A percentile compares a stretch with the other conserved stretches of the same genome.
Evolutionary conservation across 2,888 invertebrate species (phyloP).

Genomic region (Liodrosophila aerea): DNA sequence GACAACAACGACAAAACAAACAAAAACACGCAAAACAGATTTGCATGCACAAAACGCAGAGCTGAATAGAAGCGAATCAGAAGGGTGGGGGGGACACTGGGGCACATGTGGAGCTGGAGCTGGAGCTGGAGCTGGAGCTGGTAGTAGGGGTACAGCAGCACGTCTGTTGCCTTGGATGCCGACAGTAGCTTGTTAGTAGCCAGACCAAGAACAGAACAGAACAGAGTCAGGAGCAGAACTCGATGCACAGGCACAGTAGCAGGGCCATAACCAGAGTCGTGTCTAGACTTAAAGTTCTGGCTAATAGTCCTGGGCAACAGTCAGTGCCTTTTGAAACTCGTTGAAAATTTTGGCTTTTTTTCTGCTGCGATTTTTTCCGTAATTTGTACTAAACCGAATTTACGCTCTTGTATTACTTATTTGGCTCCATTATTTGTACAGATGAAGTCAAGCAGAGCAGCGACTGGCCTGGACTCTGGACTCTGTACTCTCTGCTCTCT

Average conservation of each 20-base stretch:
- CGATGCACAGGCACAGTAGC: neutral
- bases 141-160: neutral
- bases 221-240: neutral
- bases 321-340: slow-evolving; percentile 26
- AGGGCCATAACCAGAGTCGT: slow-evolving; percentile 13
- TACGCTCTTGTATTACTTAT: slow-evolving; percentile 74
- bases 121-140: slow-evolving; percentile 1
- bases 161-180: slow-evolving; percentile 71
- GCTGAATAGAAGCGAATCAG: slow-evolving; percentile 34
- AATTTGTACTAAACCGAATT: slow-evolving; percentile 71
- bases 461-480: slow-evolving; percentile 3
- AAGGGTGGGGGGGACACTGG: slow-evolving; percentile 2
- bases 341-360: slow-evolving; percentile 43
- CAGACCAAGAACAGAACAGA: slow-evolving; percentile 1
- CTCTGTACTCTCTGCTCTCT: slow-evolving; percentile 3
- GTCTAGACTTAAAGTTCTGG: slow-evolving; percentile 73
- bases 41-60: slow-evolving; percentile 63
- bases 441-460: slow-evolving; percentile 55
- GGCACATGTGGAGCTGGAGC: slow-evolving; percentile 53
- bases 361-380: slow-evolving; percentile 9
- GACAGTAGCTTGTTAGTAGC: slow-evolving; percentile 66
- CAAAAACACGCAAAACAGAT: slow-evolving; percentile 68
- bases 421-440: slow-evolving; percentile 67
- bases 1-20: slow-evolving; percentile 54
- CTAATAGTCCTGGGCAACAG: slow-evolving; percentile 64